Evolutionary conservation across 1,140 invertebrate genomes (phyloP), one percentile per base, ranked within the genome.

Genomic region (Drosophila auraria): DNA sequence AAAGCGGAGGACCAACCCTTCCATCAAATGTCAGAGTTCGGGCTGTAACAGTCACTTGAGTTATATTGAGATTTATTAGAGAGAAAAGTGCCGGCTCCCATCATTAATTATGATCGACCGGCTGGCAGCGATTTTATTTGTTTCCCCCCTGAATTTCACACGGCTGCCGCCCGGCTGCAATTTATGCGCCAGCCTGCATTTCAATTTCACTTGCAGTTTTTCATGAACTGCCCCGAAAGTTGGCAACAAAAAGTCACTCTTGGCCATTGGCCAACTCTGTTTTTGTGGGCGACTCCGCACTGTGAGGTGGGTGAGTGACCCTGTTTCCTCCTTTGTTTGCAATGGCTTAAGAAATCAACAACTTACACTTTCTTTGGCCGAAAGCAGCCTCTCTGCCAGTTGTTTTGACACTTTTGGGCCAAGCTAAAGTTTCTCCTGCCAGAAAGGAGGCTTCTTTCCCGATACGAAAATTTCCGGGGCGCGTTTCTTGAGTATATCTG

Each of bases 1-100:
- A n/a, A 45, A 30, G 14, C 1, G 23, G 11, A 33, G 11, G 20
- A 36, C 54, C 84, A 90, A 80, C 78, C 87, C 65, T 86, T 90
- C 82, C 79, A 82, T 90, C 82, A 91, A 86, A 82, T 90, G 86
- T 77, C 86, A 90, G 84, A 91, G 87, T 69, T 90, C 72, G 74
- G 80, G 76, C 62, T 79, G 74, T 76, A 80, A 80, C 81, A 80
- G 77, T 78, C 86, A 91, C 87, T 82, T 86, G 79, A 86, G 82
- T 80, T 91, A 77, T 90, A 90, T 90, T 90, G 82, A 91, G 86
- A 90, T 91, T 90, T 90, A 90, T 90, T 80, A 65, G n/a, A 11
- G 17, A 50, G 51, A 45, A 61, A 53, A 27, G 30, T 64, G 44
- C 25, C 63, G 8, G 38, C 25, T 30, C 30, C 23, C 30, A 86